phyloP scores from a whole-genome alignment of 2,113 vertebrate genomes.

The Zosterops japonicus region DNA sequence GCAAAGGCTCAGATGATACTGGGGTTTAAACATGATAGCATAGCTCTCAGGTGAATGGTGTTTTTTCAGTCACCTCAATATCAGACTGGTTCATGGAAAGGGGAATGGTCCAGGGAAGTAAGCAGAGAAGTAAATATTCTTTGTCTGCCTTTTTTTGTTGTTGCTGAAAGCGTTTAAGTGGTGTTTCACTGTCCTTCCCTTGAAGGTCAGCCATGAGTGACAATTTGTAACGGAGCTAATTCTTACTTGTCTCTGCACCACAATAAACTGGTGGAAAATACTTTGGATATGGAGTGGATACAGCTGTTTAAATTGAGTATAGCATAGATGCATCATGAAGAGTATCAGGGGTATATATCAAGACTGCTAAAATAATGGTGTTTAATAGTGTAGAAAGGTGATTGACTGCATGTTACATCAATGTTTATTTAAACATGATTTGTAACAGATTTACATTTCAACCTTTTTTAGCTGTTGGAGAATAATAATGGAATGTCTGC shows the following conservation, averaged over 20 bases:
- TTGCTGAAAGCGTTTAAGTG: not conserved
- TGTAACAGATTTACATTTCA: constrained; percentile 15
- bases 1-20: not conserved
- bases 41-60: not conserved
- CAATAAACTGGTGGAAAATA: not conserved
- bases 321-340: not conserved
- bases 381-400: not conserved
- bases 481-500: not conserved
- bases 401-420: not conserved
- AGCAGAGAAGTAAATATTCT: not conserved
- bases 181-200: not conserved
- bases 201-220: constrained; percentile 5
- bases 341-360: accelerated
- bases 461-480: not conserved
- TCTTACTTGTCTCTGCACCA: not conserved
- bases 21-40: not conserved
- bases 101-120: not conserved
- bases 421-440: constrained; percentile 1
- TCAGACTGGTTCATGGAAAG: not conserved
- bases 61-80: not conserved
- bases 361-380: not conserved
- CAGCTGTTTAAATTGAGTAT: not conserved
- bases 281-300: not conserved
- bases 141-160: not conserved
- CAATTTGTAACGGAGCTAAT: not conserved